Base-by-base conservation (phyloP, 2,113 vertebrate genomes). In the Myxocyprinus asiaticus region DNA sequence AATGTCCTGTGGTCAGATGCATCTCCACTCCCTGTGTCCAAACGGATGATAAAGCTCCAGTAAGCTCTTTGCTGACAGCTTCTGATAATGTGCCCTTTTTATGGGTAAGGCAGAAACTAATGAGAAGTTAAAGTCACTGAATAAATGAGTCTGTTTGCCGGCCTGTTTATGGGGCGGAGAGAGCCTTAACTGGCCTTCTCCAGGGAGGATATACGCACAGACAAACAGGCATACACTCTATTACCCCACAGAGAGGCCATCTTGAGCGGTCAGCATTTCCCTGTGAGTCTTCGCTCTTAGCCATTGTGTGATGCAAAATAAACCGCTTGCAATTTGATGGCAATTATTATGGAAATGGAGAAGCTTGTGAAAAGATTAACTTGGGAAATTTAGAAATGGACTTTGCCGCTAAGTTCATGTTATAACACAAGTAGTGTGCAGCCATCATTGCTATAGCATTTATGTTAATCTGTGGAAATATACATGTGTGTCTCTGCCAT, bases 51-150 rank as follows among this genome's bases (percentile, higher is more conserved):
- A 62, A 70, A 76, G 56, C 67, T 76, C 47, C 10, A 78, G 69
- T 84, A 79, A 81, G 79, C 62, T 68, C 50, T 78, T 76, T 75
- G 68, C 79, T 68, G 78, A 70, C 77, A 78, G 72, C 22, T 17
- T 80, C 58, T 82, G 80, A 84, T 84, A 81, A 84, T 84, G 75
- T 14, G 53, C 33, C 69, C 65, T 81, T 78, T 79, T 79, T 76
- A 83, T 74, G 64, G 42, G 61, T 47, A 51, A 55, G 72, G 15
- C 82, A 78, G 82, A 80, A 80, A 56, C 82, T 88, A 85, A 85
- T 85, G 79, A 84, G 76, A 78, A 86, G 83, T 88, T 85, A 69
- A 88, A 86, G 81, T 81, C 76, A 50, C 75, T 48, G 81, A 82
- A 81, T 83, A 86, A 83, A 85, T 86, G 87, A 86, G 81, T 80